These are phyloP conservation scores for Apocheima hispidaria DNA, from an alignment of 2,888 invertebrate genomes.

Conservation along the genomic window DNA sequence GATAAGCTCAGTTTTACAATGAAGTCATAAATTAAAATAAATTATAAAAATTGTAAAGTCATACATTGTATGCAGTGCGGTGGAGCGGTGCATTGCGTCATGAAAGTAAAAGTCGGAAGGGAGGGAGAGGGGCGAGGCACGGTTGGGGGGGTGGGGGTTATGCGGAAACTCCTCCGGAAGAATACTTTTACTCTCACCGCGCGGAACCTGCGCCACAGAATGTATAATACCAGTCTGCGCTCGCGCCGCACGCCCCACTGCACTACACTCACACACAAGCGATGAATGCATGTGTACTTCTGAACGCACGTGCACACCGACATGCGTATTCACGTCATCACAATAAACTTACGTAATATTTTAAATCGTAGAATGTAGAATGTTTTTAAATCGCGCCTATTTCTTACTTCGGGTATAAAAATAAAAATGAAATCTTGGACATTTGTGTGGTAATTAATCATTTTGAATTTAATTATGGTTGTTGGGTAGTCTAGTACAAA, in stretches of 20 bases:
- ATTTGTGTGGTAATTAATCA: too few species aligned
- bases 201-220: slow-evolving; percentile 33
- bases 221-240: slow-evolving; percentile 18
- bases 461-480: too few species aligned
- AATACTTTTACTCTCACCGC: slow-evolving; percentile 78
- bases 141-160: slow-evolving; percentile 46
- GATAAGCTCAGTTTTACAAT: not conserved
- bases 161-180: slow-evolving; percentile 73
- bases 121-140: slow-evolving; percentile 36
- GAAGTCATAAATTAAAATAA: not conserved
- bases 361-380: not conserved
- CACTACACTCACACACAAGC: slow-evolving; percentile 6
- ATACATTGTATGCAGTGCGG: slow-evolving; percentile 4
- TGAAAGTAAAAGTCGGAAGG: slow-evolving; percentile 82
- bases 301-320: not conserved
- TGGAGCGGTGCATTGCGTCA: slow-evolving; percentile 14
- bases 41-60: too few species aligned
- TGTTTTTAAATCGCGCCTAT: not conserved
- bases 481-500: too few species aligned
- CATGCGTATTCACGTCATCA: slow-evolving; percentile 1
- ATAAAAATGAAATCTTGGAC: too few species aligned
- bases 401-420: too few species aligned
- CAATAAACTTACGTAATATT: slow-evolving; percentile 1
- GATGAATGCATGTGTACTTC: too few species aligned
- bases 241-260: slow-evolving; percentile 36